phyloP scores from a whole-genome alignment of 2,888 invertebrate genomes.

The Neoascia interrupta region DNA sequence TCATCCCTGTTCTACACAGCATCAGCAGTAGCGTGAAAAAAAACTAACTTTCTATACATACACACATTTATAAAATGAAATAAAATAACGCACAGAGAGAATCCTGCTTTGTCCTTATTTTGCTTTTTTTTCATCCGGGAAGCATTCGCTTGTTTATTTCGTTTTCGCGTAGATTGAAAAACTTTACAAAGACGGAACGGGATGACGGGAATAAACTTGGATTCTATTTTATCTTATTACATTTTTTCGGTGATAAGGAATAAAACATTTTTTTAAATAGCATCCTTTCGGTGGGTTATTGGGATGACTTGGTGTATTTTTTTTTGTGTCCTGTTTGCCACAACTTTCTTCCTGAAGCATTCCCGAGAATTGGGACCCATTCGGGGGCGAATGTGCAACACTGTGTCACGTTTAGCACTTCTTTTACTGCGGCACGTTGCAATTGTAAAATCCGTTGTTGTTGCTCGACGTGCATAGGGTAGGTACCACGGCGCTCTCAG shows the following conservation, averaged over 20 bases:
- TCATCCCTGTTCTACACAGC: slow-evolving; percentile 37
- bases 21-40: slow-evolving; percentile 5
- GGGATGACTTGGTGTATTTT: slow-evolving; percentile 40
- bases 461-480: too few relatives aligned
- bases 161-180: slow-evolving; percentile 66
- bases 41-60: too few relatives aligned
- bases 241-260: slow-evolving; percentile 67
- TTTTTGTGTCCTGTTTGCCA: slow-evolving; percentile 7
- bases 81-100: slow-evolving; percentile 22
- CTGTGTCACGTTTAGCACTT: slow-evolving; percentile 69
- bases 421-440: slow-evolving; percentile 67
- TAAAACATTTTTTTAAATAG: slow-evolving; percentile 53
- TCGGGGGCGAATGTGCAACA: slow-evolving; percentile 64
- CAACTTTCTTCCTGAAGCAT: slow-evolving; percentile 27
- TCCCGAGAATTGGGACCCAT: background rate
- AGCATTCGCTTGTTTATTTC: slow-evolving; percentile 57
- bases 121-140: slow-evolving; percentile 5
- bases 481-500: too few relatives aligned
- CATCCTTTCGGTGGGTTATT: slow-evolving; percentile 58
- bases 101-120: slow-evolving; percentile 45
- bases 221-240: slow-evolving; percentile 66
- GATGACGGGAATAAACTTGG: slow-evolving; percentile 51
- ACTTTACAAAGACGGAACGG: slow-evolving; percentile 65
- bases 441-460: slow-evolving; percentile 60
- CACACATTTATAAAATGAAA: slow-evolving; percentile 12